Conservation (phyloP, 2,113 vertebrate species). For the Lagenorhynchus albirostris region DNA sequence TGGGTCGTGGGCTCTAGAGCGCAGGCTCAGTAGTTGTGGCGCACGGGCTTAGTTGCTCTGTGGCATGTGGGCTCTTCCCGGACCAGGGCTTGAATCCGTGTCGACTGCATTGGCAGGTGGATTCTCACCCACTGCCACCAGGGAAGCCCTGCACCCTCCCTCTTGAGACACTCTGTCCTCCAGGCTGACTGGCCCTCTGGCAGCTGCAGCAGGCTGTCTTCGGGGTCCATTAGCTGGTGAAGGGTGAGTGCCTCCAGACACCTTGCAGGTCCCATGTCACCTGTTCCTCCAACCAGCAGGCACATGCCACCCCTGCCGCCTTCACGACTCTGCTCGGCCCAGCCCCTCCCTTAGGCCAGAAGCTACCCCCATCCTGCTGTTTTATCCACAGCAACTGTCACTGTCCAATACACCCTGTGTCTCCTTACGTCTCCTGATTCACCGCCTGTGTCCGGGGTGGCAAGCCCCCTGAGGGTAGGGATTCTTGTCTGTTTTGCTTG, state of each 20-base stretch:
- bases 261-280: fast-evolving
- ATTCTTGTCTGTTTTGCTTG: not conserved
- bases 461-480: not conserved
- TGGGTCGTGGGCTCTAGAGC: too few relatives aligned
- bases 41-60: too few relatives aligned
- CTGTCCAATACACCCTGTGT: not conserved
- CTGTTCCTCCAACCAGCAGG: not conserved
- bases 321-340: not conserved
- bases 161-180: not conserved
- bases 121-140: too few relatives aligned
- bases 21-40: too few relatives aligned
- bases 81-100: too few relatives aligned
- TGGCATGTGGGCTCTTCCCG: too few relatives aligned
- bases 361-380: not conserved
- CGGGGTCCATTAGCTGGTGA: not conserved
- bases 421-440: not conserved
- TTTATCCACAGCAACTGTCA: not conserved
- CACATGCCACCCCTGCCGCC: too few relatives aligned
- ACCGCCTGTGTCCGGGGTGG: too few relatives aligned
- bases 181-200: not conserved
- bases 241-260: not conserved
- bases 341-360: not conserved
- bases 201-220: not conserved
- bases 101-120: too few relatives aligned
- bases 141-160: too few relatives aligned